phyloP scores from a whole-genome alignment of 2,113 vertebrate genomes.

The Pseudonaja textilis region DNA sequence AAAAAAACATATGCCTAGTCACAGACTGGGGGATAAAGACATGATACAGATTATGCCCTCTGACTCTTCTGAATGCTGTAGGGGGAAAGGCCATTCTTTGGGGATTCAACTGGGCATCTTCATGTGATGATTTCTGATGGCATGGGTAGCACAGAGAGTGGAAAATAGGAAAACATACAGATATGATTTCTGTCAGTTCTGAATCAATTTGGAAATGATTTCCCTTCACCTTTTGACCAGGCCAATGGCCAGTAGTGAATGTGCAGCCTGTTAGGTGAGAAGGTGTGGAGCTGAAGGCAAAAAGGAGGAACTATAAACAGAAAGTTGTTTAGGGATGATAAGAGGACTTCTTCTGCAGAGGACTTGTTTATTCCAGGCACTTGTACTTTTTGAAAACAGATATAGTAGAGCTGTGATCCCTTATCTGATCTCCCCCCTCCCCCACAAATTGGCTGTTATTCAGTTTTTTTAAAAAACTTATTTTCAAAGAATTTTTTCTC shows the following conservation, averaged over 20 bases:
- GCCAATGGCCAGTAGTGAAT: too few species aligned
- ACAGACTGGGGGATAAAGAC: neutral
- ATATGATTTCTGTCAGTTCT: neutral
- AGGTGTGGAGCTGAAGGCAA: neutral
- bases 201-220: neutral
- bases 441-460: neutral
- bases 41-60: neutral
- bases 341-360: neutral
- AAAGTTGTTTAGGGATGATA: constrained; percentile 22
- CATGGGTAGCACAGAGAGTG: too few species aligned
- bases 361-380: constrained; percentile 22
- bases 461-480: neutral
- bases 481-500: neutral
- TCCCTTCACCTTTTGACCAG: neutral
- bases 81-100: neutral
- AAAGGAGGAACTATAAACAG: constrained; percentile 18
- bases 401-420: neutral
- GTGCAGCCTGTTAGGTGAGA: neutral
- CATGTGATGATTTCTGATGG: neutral
- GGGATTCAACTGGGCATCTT: neutral
- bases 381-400: constrained; percentile 2
- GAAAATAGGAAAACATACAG: neutral
- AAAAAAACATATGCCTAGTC: neutral
- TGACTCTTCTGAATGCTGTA: neutral
- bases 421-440: neutral